A percentile compares a stretch with the other conserved stretches of the same genome.
phyloP scores from a whole-genome alignment of 2,113 vertebrate genomes.

The Aphelocoma coerulescens region DNA sequence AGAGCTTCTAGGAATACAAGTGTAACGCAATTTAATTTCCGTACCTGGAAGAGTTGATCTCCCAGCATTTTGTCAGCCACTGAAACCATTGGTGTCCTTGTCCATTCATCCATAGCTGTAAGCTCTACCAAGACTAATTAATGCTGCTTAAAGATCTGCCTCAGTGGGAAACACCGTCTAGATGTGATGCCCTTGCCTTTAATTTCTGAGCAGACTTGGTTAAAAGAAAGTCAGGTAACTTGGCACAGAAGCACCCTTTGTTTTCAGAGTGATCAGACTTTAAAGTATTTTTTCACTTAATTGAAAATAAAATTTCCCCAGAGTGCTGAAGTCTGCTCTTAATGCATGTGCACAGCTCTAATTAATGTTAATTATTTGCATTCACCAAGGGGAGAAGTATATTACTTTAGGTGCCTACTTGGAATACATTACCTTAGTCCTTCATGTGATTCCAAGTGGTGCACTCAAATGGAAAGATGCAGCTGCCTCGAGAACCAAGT shows the following conservation, averaged over 20 bases:
- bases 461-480: not conserved
- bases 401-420: conserved; percentile 26
- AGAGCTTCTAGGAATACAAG: not conserved
- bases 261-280: conserved; percentile 37
- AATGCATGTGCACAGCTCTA: conserved; percentile 20
- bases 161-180: not conserved
- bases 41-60: not conserved
- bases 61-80: not conserved
- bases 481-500: not conserved
- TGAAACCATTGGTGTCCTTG: not conserved
- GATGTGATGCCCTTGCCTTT: not conserved
- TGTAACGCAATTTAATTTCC: not conserved
- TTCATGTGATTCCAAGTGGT: not conserved
- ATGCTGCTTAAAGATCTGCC: not conserved
- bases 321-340: conserved; percentile 22
- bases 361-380: conserved; percentile 58
- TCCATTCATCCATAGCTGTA: not conserved
- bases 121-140: not conserved
- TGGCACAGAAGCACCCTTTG: not conserved
- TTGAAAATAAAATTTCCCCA: conserved; percentile 61
- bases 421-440: not conserved
- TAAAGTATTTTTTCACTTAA: conserved; percentile 42
- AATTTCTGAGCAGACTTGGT: conserved; percentile 43
- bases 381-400: not conserved
- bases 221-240: not conserved